Evolutionary conservation across 64 coral and sea anemone species (phyloP), one percentile per base, ranked within the genome.

Genomic region (Hydrozoanthus tunicans): DNA sequence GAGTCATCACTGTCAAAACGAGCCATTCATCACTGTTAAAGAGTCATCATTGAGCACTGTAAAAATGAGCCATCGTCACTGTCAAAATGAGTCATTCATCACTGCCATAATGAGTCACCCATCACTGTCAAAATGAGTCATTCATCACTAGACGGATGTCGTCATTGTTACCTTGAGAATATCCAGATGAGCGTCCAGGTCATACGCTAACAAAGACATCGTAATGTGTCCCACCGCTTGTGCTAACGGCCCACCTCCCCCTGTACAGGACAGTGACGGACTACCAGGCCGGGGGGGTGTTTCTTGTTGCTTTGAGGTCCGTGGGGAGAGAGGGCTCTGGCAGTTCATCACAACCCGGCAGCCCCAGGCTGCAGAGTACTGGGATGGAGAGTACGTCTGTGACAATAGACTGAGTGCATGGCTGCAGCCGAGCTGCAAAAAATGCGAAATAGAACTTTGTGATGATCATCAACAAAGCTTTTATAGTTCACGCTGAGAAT

Each of bases 111-210:
- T 43, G 32, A 43, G 32, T 43, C 32, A 43, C 2, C 2, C 32
- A 43, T 43, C 32, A 1, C 32, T 43, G 32, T 43, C 32, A 43
- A 1, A 43, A 43, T 43, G 2, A 43, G 32, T 43, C 32, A 43
- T 43, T 43, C 32, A 43, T 43, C 32, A 43, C 32, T 43, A 43
- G 32, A 43, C 32, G 32, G 32, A 43, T 43, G 32, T 43, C 32
- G 32, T 43, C 32, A 43, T 43, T 70, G 56, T 77, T 98, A 98
- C 96, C 76, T 86, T 79, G 12, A 99, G 79, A 32, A 95, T 77
- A 77, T 99, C 91, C 66, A 94, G 94, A 92, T 99, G 97, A 12
- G 94, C 97, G 85, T 83, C 86, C 6, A 99, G 63, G 81, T 96
- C 94, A 82, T 96, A 99, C 56, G 94, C 92, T 11, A 99, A 78